phyloP scores from a whole-genome alignment of 2,113 vertebrate genomes.

The Sakesphorus luctuosus region DNA sequence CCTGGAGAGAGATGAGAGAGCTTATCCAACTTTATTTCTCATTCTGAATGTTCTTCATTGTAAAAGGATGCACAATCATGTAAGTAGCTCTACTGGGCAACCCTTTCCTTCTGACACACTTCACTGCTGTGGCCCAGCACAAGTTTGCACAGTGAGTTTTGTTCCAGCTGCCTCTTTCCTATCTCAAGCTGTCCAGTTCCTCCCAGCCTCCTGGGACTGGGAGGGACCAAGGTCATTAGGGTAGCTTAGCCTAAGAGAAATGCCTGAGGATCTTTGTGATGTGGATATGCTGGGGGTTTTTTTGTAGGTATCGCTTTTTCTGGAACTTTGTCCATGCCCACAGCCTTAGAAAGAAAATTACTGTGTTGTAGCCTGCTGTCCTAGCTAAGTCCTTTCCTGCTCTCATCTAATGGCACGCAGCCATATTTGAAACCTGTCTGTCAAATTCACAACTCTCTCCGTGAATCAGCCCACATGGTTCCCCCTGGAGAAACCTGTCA shows the following conservation, averaged over 20 bases:
- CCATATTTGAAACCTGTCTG: neutral
- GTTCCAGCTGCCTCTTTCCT: neutral
- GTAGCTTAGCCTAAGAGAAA: neutral
- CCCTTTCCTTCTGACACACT: neutral
- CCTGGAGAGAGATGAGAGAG: neutral
- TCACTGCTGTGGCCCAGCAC: accelerated
- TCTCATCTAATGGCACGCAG: neutral
- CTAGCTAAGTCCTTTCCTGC: neutral
- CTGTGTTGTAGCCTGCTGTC: neutral
- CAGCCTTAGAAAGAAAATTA: neutral
- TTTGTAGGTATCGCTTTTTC: neutral
- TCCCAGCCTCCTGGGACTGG: neutral
- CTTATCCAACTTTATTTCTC: neutral
- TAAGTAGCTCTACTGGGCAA: neutral
- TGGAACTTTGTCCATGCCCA: accelerated
- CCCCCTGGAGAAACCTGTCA: neutral
- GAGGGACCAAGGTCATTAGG: accelerated
- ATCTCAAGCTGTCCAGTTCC: neutral
- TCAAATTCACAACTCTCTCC: neutral
- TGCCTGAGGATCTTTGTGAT: accelerated
- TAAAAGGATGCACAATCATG: neutral
- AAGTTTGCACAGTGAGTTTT: neutral
- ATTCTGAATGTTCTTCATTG: neutral
- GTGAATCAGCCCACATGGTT: accelerated
- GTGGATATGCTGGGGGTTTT: neutral